phyloP scores from a whole-genome alignment of 1,140 invertebrate species.

The Zaprionus tsacasi region DNA sequence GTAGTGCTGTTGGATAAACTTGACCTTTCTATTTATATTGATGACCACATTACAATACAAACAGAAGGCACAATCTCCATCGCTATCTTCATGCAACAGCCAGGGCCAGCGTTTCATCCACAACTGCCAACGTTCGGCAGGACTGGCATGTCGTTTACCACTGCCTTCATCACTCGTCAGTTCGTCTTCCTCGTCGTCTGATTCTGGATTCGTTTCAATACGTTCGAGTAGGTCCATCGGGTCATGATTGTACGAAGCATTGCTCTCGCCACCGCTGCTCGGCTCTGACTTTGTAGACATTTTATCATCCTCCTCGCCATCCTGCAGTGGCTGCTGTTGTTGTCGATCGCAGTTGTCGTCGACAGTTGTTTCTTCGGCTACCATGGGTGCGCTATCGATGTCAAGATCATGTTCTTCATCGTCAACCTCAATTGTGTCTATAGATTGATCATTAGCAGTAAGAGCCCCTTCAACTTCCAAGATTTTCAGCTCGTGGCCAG shows the following conservation, averaged over 20 bases:
- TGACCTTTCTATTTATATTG: conserved; percentile 43
- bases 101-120: conserved; percentile 70
- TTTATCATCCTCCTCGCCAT: conserved; percentile 34
- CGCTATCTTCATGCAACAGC: conserved; percentile 57
- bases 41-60: conserved; percentile 66
- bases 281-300: conserved; percentile 52
- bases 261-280: conserved; percentile 51
- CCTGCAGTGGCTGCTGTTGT: conserved; percentile 4
- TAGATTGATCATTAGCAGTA: background rate
- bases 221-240: conserved; percentile 64
- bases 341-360: conserved; percentile 3
- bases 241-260: conserved; percentile 49
- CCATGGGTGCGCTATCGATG: background rate
- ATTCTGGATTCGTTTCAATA: conserved; percentile 43
- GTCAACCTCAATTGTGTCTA: conserved; percentile 40
- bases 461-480: conserved; percentile 65
- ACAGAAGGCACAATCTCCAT: conserved; percentile 55
- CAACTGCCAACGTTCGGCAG: conserved; percentile 42
- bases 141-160: background rate
- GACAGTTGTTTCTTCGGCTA: conserved; percentile 26
- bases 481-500: conserved; percentile 58
- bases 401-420: conserved; percentile 52
- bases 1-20: conserved; percentile 59
- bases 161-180: conserved; percentile 34
- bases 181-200: conserved; percentile 41